A percentile compares a stretch with the other conserved stretches of the same genome.
Conservation (phyloP, 2,888 invertebrate species). For the Pyrrhosoma nymphula region DNA sequence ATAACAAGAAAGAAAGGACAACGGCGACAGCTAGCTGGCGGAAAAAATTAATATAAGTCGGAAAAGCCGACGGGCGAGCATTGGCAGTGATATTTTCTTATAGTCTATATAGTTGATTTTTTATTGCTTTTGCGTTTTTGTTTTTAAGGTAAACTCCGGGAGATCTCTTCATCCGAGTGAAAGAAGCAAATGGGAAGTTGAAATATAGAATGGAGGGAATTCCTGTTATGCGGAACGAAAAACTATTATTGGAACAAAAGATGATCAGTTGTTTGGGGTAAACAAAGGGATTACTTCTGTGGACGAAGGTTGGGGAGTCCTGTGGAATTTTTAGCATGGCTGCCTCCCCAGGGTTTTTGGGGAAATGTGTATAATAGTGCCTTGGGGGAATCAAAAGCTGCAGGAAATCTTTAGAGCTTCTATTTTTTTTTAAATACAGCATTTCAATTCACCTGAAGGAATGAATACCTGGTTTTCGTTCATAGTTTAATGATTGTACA, state of each 20-base stretch:
- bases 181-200: background rate
- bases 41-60: background rate
- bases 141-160: background rate
- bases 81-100: background rate
- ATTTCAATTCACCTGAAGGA: background rate
- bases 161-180: constrained; percentile 22
- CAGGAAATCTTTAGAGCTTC: background rate
- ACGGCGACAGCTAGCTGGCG: background rate
- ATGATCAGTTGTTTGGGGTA: background rate
- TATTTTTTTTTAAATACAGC: background rate
- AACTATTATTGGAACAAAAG: background rate
- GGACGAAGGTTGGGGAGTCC: background rate
- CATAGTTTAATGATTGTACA: no score
- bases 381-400: background rate
- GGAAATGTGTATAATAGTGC: no score
- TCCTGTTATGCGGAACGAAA: background rate
- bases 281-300: background rate
- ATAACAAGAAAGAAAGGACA: background rate
- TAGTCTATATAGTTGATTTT: background rate
- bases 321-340: background rate
- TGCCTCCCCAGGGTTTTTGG: background rate
- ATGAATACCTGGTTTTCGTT: no score
- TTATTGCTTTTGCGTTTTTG: background rate
- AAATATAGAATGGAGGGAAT: background rate
- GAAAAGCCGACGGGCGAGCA: background rate